Evolutionary conservation across 2,797 vertebrate genomes (phyloP).

Genomic region (Anguilla anguilla): DNA sequence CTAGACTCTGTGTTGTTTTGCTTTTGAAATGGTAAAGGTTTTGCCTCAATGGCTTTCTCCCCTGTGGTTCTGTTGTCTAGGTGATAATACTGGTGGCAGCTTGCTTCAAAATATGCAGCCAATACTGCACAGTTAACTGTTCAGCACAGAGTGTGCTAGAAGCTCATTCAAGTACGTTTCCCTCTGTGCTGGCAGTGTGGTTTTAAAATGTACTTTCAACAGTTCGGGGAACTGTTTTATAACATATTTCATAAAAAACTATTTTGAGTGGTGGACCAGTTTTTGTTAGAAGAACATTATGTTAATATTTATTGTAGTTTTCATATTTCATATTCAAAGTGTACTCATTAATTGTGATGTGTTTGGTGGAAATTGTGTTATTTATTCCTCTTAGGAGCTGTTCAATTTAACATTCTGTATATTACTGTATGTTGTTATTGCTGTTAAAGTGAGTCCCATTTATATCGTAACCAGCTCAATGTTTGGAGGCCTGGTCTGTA

Average conservation of each 20-base stretch:
- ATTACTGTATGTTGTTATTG: too few species aligned
- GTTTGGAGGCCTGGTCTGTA: not conserved
- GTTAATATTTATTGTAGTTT: constrained; percentile 1
- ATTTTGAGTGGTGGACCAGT: not conserved
- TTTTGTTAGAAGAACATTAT: not conserved
- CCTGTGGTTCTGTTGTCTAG: constrained; percentile 39
- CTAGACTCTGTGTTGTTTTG: constrained; percentile 1
- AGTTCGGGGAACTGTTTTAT: not conserved
- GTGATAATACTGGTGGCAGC: constrained; percentile 26
- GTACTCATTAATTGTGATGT: too few species aligned
- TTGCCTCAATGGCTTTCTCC: not conserved
- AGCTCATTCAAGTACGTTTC: constrained; percentile 6
- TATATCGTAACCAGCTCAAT: too few species aligned
- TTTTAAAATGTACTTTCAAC: not conserved
- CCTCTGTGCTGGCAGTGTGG: not conserved
- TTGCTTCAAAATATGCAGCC: constrained; percentile 33
- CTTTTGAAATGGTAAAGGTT: constrained; percentile 20
- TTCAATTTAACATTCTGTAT: too few species aligned
- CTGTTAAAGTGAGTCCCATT: too few species aligned
- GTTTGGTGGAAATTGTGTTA: too few species aligned
- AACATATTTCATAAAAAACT: not conserved
- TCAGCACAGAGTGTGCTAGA: constrained; percentile 25
- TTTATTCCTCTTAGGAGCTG: too few species aligned
- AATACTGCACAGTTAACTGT: constrained; percentile 19
- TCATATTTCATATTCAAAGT: not conserved